These are phyloP conservation scores for Metalampra italica DNA, from an alignment of 2,888 invertebrate species.

Conservation along the genomic window DNA sequence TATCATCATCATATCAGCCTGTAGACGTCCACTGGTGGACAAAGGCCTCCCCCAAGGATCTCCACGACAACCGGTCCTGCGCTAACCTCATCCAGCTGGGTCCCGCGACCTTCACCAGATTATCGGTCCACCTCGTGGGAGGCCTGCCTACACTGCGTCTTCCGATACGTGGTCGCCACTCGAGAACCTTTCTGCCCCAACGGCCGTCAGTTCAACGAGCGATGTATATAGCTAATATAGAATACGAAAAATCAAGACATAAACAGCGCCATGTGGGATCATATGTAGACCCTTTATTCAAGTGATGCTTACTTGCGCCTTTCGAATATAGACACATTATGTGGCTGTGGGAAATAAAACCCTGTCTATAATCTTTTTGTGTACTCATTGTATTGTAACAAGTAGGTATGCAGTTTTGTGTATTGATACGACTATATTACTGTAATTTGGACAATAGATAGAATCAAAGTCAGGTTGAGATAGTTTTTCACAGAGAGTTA, in stretches of 20 bases:
- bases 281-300: conserved; percentile 29
- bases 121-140: too few species aligned
- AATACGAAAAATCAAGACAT: neutral
- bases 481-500: too few species aligned
- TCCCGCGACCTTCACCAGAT: too few species aligned
- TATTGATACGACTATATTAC: neutral
- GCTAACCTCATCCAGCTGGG: too few species aligned
- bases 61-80: too few species aligned
- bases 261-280: neutral
- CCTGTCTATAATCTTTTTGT: conserved; percentile 1
- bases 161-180: too few species aligned
- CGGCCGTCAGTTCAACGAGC: too few species aligned
- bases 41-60: too few species aligned
- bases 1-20: too few species aligned
- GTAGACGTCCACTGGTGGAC: too few species aligned
- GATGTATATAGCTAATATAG: neutral
- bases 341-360: conserved; percentile 21
- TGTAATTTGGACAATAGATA: neutral
- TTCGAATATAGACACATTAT: conserved; percentile 38
- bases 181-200: too few species aligned
- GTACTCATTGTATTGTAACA: neutral
- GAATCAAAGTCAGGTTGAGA: neutral
- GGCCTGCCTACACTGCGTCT: too few species aligned
- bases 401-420: neutral
- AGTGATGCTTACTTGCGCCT: conserved; percentile 13